Base-by-base conservation (phyloP, 2,888 invertebrate species). In the Stramonita haemastoma region DNA sequence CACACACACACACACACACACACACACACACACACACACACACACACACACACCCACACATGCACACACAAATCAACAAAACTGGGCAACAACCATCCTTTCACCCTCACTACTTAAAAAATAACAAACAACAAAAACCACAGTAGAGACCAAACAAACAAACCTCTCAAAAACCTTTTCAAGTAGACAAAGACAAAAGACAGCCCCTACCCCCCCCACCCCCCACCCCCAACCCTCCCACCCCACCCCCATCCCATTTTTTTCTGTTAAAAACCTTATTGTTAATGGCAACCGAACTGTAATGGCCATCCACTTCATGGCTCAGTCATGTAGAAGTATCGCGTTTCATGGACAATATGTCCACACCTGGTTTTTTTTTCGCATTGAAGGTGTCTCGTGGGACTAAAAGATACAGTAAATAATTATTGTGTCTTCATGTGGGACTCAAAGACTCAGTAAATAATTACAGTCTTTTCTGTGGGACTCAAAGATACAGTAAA, bases 331-430 rank as follows among this genome's bases (percentile, higher is more conserved):
- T 83, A 46, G 83, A 83, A 83, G 46, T 22, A 56, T 83, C 83
- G 26, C 26, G 46, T 83, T 83, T 46, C 83, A 83, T 46, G 83
- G 22, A 1, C n/a, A 5, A 46, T 46, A 46, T 83, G 83, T 22
- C 83, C 46, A n/a, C 83, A 46, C 46, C 83, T 83, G 83, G n/a
- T n/a, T n/a, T n/a, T n/a, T n/a, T n/a, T 22, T 46, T 83, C 13
- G 83, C 5, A 26, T 5, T 26, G 83, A n/a, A n/a, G n/a, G 46
- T 83, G 46, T 36, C 83, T 46, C 26, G 36, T 83, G 19, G 29
- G 36, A 34, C 79, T 17, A 15, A 8, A 17, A 77, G 73, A 77
- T 32, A 32, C 32, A 36, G 19, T 32, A 81, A 81, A 81, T 81
- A 34, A 81, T 81, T 15, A 34, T 81, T 5, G 5, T 81, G 34